These are phyloP conservation scores for Yponomeuta sedellus DNA, from an alignment of 2,888 invertebrate genomes.

Conservation along the genomic window DNA sequence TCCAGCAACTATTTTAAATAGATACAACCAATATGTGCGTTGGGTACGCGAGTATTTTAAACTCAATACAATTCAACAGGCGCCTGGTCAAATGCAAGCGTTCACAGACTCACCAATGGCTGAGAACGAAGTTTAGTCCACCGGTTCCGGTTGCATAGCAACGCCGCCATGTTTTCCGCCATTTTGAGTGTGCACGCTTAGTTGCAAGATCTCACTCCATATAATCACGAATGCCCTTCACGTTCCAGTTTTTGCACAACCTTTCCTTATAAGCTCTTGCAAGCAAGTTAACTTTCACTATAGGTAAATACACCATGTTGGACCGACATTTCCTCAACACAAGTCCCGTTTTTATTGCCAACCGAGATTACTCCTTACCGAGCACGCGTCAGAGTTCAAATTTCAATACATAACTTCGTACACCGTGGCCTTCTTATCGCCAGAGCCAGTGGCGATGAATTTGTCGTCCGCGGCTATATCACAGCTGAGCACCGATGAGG, in stretches of 20 bases:
- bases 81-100: not conserved
- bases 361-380: constrained; percentile 15
- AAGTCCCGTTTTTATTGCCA: constrained; percentile 15
- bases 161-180: constrained; percentile 1
- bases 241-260: not conserved
- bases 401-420: constrained; percentile 95
- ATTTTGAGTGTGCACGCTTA: not conserved
- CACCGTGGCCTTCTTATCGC: constrained; percentile 98
- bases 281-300: not conserved
- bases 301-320: not conserved
- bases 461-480: constrained; percentile 99
- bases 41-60: not conserved
- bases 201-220: not conserved
- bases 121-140: not conserved
- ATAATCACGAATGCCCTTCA: not conserved
- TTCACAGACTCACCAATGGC: not conserved
- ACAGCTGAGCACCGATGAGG: constrained; percentile 97
- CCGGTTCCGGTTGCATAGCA: not conserved
- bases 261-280: not conserved
- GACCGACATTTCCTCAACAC: not conserved
- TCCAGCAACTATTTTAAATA: no score
- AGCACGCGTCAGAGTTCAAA: not conserved
- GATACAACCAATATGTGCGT: not conserved
- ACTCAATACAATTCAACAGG: not conserved
- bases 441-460: constrained; percentile 98